Evolutionary conservation across 2,113 vertebrate genomes (phyloP).

Genomic region (Electrona antarctica): DNA sequence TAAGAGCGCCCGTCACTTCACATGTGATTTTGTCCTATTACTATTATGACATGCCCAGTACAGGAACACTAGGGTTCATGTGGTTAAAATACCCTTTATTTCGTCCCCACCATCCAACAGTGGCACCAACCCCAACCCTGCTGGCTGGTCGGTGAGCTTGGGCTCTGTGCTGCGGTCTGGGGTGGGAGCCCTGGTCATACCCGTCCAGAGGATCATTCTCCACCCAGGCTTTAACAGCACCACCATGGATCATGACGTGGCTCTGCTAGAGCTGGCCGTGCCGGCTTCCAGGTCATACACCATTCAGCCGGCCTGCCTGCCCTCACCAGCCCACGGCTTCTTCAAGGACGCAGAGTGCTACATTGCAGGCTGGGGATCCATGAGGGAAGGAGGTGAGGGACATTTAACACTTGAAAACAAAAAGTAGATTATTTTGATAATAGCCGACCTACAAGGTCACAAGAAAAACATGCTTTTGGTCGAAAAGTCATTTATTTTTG

Average conservation of each 20-base stretch:
- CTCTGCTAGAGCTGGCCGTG: constrained; percentile 83
- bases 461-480: no score
- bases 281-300: constrained; percentile 80
- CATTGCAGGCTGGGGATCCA: constrained; percentile 94
- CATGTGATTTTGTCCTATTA: no score
- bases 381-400: constrained; percentile 76
- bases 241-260: constrained; percentile 90
- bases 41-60: no score
- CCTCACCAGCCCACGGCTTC: constrained; percentile 82
- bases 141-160: constrained; percentile 87
- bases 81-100: no score
- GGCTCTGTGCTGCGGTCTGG: constrained; percentile 86
- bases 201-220: constrained; percentile 84
- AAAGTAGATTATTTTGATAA: background rate
- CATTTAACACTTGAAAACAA: no score
- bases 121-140: constrained; percentile 31
- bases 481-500: no score
- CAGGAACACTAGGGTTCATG: no score
- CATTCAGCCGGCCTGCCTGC: constrained; percentile 89
- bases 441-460: no score
- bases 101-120: no score
- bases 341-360: constrained; percentile 82
- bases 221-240: constrained; percentile 90
- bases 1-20: no score
- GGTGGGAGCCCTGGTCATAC: constrained; percentile 81